Percentiles rank a stretch among this genome's conserved stretches.
phyloP scores from a whole-genome alignment of 2,888 invertebrate genomes.

The Ormyrus pomaceus region DNA sequence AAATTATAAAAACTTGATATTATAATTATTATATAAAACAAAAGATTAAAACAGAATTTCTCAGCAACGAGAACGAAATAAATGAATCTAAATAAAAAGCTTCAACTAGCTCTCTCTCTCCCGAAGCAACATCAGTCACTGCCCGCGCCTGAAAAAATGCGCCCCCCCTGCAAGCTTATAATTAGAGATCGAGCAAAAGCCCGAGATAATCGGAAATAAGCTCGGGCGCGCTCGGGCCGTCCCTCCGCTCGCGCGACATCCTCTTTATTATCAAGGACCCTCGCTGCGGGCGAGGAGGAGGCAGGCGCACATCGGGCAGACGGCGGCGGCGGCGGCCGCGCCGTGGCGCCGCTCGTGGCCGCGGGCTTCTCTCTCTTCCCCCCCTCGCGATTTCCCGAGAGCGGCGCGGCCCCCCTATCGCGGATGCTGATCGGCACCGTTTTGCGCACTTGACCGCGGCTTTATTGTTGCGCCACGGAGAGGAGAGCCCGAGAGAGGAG shows the following conservation, averaged over 20 bases:
- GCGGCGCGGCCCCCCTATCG: slow-evolving; percentile 35
- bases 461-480: slow-evolving; percentile 8
- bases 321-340: slow-evolving; percentile 2
- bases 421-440: slow-evolving; percentile 57
- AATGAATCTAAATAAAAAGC: too few species aligned
- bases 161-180: not conserved
- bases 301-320: not conserved
- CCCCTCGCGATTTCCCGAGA: slow-evolving; percentile 37
- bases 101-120: too few species aligned
- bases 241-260: slow-evolving; percentile 11
- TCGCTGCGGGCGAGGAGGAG: slow-evolving; percentile 27
- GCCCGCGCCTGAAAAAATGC: too few species aligned
- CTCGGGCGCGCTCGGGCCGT: not conserved
- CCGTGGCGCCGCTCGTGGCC: slow-evolving; percentile 51
- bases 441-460: slow-evolving; percentile 53
- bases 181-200: not conserved
- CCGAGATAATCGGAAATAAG: not conserved
- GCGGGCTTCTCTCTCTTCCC: slow-evolving; percentile 24
- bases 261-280: slow-evolving; percentile 43
- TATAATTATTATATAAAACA: too few species aligned
- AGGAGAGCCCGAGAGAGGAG: too few species aligned
- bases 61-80: too few species aligned
- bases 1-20: too few species aligned
- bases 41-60: too few species aligned
- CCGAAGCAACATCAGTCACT: too few species aligned